Evolutionary conservation across 2,797 vertebrate species (phyloP), one percentile per base, ranked within the genome.

Genomic region (Bovichtus variegatus): DNA sequence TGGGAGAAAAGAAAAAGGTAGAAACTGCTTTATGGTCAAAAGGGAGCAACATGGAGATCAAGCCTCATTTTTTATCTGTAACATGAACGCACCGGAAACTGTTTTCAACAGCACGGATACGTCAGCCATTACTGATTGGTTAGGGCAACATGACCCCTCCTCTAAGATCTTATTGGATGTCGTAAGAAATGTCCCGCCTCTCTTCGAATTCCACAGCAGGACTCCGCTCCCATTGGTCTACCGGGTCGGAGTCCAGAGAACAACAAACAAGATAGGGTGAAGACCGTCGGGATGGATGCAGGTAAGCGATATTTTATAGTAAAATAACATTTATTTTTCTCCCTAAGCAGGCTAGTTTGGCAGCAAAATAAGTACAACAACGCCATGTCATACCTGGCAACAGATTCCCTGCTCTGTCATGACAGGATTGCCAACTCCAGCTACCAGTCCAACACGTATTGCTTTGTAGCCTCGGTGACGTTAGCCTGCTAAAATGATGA

Each of bases 241-340:
- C 53, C 29, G 23, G 25, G 44, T 78, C 62, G 19, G 57, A 80
- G 81, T 69, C 71, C 82, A 81, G 85, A 92, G 84, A 91, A 91
- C 91, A 93, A 92, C 93, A 93, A 95, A 93, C 94, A 94, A 91
- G 93, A 80, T 93, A 92, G 95, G 91, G 92, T 94, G 93, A 91
- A 90, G 78, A 91, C 83, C 91, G 93, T 95, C 95, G 95, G 94
- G 92, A 96, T 96, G 95, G 95, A 96, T 94, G 95, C 95, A 94
- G 95, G 95, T 96, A 94, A 89, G 87, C 73, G 31, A 81, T 36
- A 70, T 79, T 78, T 86, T 67, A 6, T 1, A 55, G 25, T 41
- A 51, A 81, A 71, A 74, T 51, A 65, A 49, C n/a, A 44, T 6
- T 6, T 9, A 6, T 74, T 64, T 47, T 27, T 66, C 8, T 13